Evolutionary conservation across 2,888 invertebrate species (phyloP).

Genomic region (Thera obeliscata): DNA sequence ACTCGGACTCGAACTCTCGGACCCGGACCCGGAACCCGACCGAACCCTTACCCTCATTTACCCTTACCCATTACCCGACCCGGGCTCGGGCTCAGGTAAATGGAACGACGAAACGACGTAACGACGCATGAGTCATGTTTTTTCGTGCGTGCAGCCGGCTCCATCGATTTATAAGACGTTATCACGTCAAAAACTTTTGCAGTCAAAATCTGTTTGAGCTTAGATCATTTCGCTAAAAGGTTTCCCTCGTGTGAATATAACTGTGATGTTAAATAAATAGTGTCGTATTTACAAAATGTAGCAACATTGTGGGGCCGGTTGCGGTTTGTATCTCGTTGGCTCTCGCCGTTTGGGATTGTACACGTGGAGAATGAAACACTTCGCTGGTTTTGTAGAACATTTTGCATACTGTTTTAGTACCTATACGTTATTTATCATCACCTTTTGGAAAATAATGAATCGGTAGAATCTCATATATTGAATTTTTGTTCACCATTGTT

Average conservation of each 20-base stretch:
- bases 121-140: too few species aligned
- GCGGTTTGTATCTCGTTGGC: slow-evolving; percentile 33
- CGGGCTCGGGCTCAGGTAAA: too few species aligned
- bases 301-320: slow-evolving; percentile 34
- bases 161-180: too few species aligned
- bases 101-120: too few species aligned
- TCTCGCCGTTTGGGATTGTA: slow-evolving; percentile 21
- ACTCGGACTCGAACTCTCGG: too few species aligned
- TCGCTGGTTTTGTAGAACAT: slow-evolving; percentile 25
- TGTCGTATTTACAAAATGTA: slow-evolving; percentile 42
- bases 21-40: too few species aligned
- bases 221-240: slow-evolving; percentile 28
- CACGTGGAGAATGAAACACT: slow-evolving; percentile 33
- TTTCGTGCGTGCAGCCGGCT: too few species aligned
- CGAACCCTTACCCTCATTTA: too few species aligned
- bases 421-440: background rate
- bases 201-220: slow-evolving; percentile 6
- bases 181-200: background rate
- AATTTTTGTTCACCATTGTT: too few species aligned
- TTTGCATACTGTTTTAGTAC: background rate
- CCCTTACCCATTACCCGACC: too few species aligned
- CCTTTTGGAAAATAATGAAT: background rate
- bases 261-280: slow-evolving; percentile 35
- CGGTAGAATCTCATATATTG: background rate
- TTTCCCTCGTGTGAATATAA: slow-evolving; percentile 26